Conservation (phyloP, 1,140 invertebrate genomes). For the Tetramorium simillimum region DNA sequence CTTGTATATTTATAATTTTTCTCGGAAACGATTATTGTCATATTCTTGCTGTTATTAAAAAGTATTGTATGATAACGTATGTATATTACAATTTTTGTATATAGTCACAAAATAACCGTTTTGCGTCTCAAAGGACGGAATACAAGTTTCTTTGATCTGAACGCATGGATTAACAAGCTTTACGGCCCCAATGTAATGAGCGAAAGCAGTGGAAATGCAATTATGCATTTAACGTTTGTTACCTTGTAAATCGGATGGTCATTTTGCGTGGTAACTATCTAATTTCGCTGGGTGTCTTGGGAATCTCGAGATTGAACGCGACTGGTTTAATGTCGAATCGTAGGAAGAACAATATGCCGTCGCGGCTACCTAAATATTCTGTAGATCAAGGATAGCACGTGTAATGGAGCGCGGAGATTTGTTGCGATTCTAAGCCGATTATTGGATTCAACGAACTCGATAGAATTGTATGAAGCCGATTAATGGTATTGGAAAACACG, state of each 20-base stretch:
- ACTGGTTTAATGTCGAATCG: constrained; percentile 5
- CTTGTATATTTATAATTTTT: background rate
- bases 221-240: constrained; percentile 30
- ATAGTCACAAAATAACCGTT: background rate
- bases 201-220: constrained; percentile 23
- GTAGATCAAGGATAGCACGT: constrained; percentile 47
- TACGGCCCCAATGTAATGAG: background rate
- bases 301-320: background rate
- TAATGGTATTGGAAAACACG: constrained; percentile 56
- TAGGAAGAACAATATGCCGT: constrained; percentile 36
- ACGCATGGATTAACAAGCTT: constrained; percentile 18
- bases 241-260: background rate
- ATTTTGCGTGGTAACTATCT: background rate
- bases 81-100: background rate
- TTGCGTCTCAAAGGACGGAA: background rate
- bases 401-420: constrained; percentile 58
- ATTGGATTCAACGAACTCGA: constrained; percentile 57
- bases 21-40: background rate
- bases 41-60: background rate
- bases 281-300: background rate
- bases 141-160: constrained; percentile 40
- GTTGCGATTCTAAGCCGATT: constrained; percentile 59
- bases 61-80: background rate
- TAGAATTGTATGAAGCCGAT: constrained; percentile 61
- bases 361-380: constrained; percentile 46